Evolutionary conservation across 2,797 vertebrate species (phyloP), one percentile per base, ranked within the genome.

Genomic region (Salarias fasciatus): DNA sequence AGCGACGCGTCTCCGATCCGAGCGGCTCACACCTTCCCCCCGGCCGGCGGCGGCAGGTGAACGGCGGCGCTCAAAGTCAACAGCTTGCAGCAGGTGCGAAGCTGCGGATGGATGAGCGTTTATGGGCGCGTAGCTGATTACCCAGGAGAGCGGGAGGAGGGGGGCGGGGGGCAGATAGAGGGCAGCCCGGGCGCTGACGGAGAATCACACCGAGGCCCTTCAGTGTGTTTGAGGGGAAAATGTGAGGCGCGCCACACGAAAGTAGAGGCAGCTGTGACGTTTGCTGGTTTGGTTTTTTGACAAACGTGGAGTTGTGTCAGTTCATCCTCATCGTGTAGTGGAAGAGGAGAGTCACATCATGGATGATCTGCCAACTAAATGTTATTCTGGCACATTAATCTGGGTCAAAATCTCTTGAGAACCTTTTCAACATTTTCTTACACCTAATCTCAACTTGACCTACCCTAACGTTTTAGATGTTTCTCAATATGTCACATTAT

Each of bases 71-170:
- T 54, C 55, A 45, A 36, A 68, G 72, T 80, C 75, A 75, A 78
- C 83, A 73, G 78, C 75, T 75, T 72, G 75, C 75, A 73, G 84
- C 75, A 84, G 71, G 82, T 75, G 80, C 53, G 49, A 10, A 35
- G 71, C 46, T 15, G 75, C 5, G 69, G 64, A 65, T 60, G 75
- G 72, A 57, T 72, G 76, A 78, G 37, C 63, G 72, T 72, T 83
- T 72, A 74, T 64, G 67, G 61, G 63, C 64, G 77, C 57, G 41
- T 72, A 50, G 68, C 63, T 73, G 70, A 87, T 88, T 86, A 79
- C 69, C 57, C 52, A 12, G 62, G 63, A 68, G 66, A 76, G 53
- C 42, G 52, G 40, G 31, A 42, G 58, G 66, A 76, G 53, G 42
- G 52, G 40, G 31, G 42, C 58, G 29, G 57, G 37, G 47, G 45